Conservation (phyloP, 2,888 invertebrate species). For the Bruchidius siliquastri region DNA sequence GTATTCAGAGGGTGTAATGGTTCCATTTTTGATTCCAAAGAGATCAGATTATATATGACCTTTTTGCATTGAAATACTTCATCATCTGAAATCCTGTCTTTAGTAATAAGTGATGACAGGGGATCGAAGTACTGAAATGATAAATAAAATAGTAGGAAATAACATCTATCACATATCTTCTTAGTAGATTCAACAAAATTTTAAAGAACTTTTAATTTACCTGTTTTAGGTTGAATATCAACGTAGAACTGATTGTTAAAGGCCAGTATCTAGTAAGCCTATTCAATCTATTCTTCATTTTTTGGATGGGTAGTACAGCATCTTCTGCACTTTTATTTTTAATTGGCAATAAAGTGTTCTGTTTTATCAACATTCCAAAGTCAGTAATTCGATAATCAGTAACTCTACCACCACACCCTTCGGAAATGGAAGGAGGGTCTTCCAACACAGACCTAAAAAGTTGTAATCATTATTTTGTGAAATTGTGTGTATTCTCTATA, state of each 20-base stretch:
- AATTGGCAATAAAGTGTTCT: conserved; percentile 72
- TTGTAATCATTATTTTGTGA: not conserved
- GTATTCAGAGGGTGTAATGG: conserved; percentile 67
- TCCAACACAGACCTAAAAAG: conserved; percentile 73
- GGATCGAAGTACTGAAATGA: conserved; percentile 70
- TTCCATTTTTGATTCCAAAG: conserved; percentile 79
- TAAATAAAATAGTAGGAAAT: not conserved
- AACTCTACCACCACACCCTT: conserved; percentile 90
- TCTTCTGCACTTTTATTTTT: conserved; percentile 47
- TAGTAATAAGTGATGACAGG: conserved; percentile 71
- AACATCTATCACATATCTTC: too few relatives aligned
- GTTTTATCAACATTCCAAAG: conserved; percentile 83
- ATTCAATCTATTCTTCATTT: conserved; percentile 65
- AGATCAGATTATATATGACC: conserved; percentile 74
- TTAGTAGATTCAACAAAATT: too few relatives aligned
- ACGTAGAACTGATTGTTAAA: conserved; percentile 81
- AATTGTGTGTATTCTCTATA: not conserved
- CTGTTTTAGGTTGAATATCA: conserved; percentile 78
- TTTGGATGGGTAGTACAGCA: conserved; percentile 55
- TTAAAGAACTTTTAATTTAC: too few relatives aligned
- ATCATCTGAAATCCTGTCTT: conserved; percentile 78
- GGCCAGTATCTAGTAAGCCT: conserved; percentile 84
- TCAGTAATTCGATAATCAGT: conserved; percentile 86
- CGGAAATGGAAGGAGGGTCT: conserved; percentile 92
- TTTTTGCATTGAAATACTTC: conserved; percentile 83